These are phyloP conservation scores for Drosophila erecta DNA, from an alignment of 1,140 invertebrate genomes.

Conservation along the genomic window DNA sequence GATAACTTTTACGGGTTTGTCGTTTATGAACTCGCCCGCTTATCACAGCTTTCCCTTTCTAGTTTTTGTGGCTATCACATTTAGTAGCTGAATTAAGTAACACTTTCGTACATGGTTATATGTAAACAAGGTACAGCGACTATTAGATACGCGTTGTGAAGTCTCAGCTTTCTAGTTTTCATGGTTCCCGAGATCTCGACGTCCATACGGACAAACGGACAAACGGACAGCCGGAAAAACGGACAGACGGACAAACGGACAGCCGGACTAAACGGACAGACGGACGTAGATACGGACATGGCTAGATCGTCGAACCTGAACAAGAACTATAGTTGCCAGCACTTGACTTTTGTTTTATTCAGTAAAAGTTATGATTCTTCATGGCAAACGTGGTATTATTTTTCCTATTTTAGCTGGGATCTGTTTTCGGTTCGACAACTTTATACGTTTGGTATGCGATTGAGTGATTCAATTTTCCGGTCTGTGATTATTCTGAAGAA, in stretches of 20 bases:
- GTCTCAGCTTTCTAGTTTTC: too few species aligned
- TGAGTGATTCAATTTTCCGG: conserved; percentile 42
- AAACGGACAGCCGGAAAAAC: too few species aligned
- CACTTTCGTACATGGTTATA: too few species aligned
- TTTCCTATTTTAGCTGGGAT: neutral
- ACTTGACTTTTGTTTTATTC: neutral
- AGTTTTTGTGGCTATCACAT: neutral
- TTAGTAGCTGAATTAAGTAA: neutral
- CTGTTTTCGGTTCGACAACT: conserved; percentile 26
- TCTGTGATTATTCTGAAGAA: neutral
- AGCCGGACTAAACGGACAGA: too few species aligned
- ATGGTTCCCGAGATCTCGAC: too few species aligned
- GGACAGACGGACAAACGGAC: too few species aligned
- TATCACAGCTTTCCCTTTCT: neutral
- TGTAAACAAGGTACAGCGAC: too few species aligned
- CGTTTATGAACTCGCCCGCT: neutral
- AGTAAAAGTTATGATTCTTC: neutral
- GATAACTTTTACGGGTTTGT: neutral
- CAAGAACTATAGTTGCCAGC: neutral
- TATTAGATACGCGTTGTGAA: too few species aligned
- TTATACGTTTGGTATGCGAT: conserved; percentile 55
- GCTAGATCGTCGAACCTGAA: neutral
- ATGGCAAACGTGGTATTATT: too few species aligned
- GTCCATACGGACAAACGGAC: too few species aligned
- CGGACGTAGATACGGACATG: too few species aligned